Evolutionary conservation across 2,888 invertebrate genomes (phyloP), one percentile per base, ranked within the genome.

Genomic region (Andrena marginata): DNA sequence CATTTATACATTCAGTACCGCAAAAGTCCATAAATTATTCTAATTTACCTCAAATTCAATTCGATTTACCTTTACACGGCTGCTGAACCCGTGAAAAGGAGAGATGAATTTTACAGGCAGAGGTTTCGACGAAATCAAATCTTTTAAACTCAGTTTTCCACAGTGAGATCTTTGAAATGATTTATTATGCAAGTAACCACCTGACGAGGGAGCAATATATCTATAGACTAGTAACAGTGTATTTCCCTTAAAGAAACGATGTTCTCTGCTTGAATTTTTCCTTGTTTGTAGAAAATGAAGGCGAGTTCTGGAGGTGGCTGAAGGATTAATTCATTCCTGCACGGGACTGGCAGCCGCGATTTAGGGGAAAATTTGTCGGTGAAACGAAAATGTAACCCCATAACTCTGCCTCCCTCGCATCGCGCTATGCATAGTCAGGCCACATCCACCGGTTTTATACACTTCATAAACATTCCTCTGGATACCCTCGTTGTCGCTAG

Each of bases 351-450:
- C 71, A 73, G 73, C 49, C 54, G 51, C 70, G 76, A 86, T 79
- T 76, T 80, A 69, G 74, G 69, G 70, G 60, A 35, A 59, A 84
- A 84, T 87, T 79, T 81, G 75, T 65, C 60, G 62, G 56, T 77
- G 73, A 85, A 85, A 87, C 81, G 81, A 87, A 87, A 81, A 82
- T 85, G 82, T 80, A 77, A 82, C 78, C 67, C 49, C 69, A 56
- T 85, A 82, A 76, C 76, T 73, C 49, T 59, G 54, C 49, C 51
- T 23, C 33, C 68, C 64, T 7, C 29, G 60, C 73, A 77, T 72
- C 65, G 64, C 23, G 59, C 59, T 76, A 63, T 82, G 72, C 82
- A 77, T 72, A 76, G 70, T 60, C 63, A 48, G 60, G 29, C 26
- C 69, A 35, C 56, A 59, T 59, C 69, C 68, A 64, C 59, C 67